Evolutionary conservation across 1,140 invertebrate species (phyloP).

Genomic region (Dinothrombium tinctorium): DNA sequence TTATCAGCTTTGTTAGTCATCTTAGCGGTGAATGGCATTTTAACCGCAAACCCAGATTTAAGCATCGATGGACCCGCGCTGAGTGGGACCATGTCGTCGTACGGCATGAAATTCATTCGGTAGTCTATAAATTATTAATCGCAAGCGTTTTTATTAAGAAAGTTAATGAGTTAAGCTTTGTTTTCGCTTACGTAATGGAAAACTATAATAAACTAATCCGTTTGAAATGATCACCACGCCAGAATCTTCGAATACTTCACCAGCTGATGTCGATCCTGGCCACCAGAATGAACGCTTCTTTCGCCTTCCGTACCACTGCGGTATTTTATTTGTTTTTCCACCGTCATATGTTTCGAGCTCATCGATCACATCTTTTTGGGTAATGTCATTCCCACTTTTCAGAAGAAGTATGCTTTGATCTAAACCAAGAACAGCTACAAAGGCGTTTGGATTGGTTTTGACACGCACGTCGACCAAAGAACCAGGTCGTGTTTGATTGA

Average conservation of each 20-base stretch:
- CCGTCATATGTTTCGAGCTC: constrained; percentile 43
- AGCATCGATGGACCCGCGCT: neutral
- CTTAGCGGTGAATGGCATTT: too few species aligned
- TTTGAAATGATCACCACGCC: too few species aligned
- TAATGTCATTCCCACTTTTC: constrained; percentile 36
- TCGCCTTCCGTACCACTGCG: too few species aligned
- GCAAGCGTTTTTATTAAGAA: neutral
- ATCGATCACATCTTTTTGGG: constrained; percentile 26
- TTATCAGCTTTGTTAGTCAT: too few species aligned
- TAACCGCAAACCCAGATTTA: too few species aligned
- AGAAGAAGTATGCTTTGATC: constrained; percentile 61
- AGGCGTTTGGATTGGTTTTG: constrained; percentile 54
- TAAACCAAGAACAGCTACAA: constrained; percentile 56
- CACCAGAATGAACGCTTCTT: too few species aligned
- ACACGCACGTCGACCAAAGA: constrained; percentile 44
- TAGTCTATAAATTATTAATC: neutral
- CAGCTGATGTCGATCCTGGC: too few species aligned
- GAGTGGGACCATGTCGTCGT: neutral
- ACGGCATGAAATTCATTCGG: neutral
- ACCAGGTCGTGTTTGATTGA: constrained; percentile 38
- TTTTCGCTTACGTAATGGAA: too few species aligned
- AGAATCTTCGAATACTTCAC: too few species aligned
- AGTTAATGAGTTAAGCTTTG: too few species aligned
- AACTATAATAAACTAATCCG: too few species aligned
- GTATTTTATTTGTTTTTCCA: too few species aligned